Conservation (phyloP, 2,888 invertebrate species). For the Nasonovia ribisnigri region DNA sequence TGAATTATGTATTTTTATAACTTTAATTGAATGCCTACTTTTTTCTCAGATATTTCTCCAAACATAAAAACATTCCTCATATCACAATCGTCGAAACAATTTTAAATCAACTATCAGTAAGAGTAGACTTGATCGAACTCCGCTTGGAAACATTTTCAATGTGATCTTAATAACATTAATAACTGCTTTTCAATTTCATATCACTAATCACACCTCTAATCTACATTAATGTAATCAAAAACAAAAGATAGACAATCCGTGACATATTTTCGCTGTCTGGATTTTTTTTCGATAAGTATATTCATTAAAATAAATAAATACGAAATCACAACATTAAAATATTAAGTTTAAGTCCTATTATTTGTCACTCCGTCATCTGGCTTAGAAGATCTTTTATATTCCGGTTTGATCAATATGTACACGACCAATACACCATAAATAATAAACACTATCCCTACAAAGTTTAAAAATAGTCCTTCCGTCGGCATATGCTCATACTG, state of each 20-base stretch:
- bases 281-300: not conserved
- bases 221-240: not conserved
- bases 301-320: not conserved
- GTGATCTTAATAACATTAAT: not conserved
- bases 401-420: constrained; percentile 79
- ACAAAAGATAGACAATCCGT: not conserved
- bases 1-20: not conserved
- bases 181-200: not conserved
- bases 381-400: constrained; percentile 78
- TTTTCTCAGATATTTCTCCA: not conserved
- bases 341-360: not conserved
- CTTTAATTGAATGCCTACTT: not conserved
- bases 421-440: constrained; percentile 79
- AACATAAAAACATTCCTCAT: not conserved
- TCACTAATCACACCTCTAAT: not conserved
- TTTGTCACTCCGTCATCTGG: constrained; percentile 78
- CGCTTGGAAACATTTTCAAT: not conserved
- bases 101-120: not conserved
- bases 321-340: not conserved
- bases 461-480: constrained; percentile 78
- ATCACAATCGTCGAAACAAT: not conserved
- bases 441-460: constrained; percentile 78
- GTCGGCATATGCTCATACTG: not conserved
- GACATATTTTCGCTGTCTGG: not conserved
- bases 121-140: not conserved